Evolutionary conservation across 2,797 vertebrate genomes (phyloP).

Genomic region (Sebastes wilsoni): DNA sequence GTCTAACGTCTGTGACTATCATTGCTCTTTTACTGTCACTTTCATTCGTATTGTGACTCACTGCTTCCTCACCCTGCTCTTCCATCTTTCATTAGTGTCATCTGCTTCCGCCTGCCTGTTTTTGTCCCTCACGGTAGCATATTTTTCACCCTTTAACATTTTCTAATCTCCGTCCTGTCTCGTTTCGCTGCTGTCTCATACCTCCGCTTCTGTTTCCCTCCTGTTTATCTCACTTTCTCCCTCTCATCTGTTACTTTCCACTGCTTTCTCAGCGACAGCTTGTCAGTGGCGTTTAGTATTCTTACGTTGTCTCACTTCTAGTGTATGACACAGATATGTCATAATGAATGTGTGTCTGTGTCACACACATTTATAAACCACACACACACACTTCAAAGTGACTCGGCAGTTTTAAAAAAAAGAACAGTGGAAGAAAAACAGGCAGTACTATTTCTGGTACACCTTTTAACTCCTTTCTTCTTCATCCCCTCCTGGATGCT

Average conservation of each 20-base stretch:
- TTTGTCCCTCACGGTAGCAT: not conserved
- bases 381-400: constrained; percentile 45
- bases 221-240: not conserved
- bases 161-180: not conserved
- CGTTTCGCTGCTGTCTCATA: not conserved
- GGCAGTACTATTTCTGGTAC: constrained; percentile 49
- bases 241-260: not conserved
- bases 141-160: not conserved
- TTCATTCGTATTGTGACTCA: not conserved
- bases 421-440: constrained; percentile 20
- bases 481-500: not conserved
- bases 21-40: not conserved
- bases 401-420: constrained; percentile 37
- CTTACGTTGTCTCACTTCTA: not conserved
- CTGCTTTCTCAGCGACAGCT: not conserved
- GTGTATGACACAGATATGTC: constrained; percentile 40
- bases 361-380: not conserved
- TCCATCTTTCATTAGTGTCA: not conserved
- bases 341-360: constrained; percentile 2
- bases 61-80: not conserved
- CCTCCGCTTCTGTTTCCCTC: not conserved
- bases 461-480: constrained; percentile 41
- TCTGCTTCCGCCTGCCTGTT: not conserved
- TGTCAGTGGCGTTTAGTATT: not conserved
- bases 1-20: not conserved